phyloP scores from a whole-genome alignment of 2,888 invertebrate species.

The Pardosa pseudoannulata region DNA sequence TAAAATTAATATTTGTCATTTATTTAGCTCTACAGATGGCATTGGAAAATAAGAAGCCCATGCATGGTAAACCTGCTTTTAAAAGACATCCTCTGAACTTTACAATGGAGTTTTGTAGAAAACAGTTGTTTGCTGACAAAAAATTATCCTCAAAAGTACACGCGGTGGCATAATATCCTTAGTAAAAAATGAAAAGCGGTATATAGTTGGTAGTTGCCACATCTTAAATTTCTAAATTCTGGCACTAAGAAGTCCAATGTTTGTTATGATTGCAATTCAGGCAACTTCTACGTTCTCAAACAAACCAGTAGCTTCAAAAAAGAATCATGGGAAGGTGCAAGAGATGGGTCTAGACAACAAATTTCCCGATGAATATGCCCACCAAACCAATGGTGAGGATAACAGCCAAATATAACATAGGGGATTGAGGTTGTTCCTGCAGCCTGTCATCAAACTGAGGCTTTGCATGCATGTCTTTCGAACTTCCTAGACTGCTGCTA shows the following conservation, averaged over 20 bases:
- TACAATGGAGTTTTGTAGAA: conserved; percentile 35
- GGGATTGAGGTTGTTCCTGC: conserved; percentile 65
- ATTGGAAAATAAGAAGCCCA: conserved; percentile 18
- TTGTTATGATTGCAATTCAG: conserved; percentile 63
- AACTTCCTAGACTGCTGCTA: background rate
- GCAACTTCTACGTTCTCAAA: conserved; percentile 70
- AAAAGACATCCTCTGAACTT: conserved; percentile 24
- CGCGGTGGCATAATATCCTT: conserved; percentile 45
- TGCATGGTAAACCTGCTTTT: conserved; percentile 34
- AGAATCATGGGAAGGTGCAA: conserved; percentile 19
- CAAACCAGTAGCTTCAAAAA: conserved; percentile 71
- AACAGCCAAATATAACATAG: conserved; percentile 65
- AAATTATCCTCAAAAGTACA: conserved; percentile 48
- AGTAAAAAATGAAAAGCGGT: conserved; percentile 55
- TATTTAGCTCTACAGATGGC: conserved; percentile 3
- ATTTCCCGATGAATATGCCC: conserved; percentile 68
- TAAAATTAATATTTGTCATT: background rate
- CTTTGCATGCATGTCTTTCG: conserved; percentile 17
- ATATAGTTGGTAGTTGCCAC: conserved; percentile 51
- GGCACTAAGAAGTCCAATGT: conserved; percentile 61
- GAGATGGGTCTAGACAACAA: conserved; percentile 50
- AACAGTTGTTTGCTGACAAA: conserved; percentile 55
- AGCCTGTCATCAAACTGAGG: conserved; percentile 35
- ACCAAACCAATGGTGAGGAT: conserved; percentile 66
- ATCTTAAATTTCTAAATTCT: conserved; percentile 61